Percentiles rank a stretch among this genome's conserved stretches.
These are phyloP conservation scores for Irena cyanogastra DNA, from an alignment of 2,113 vertebrate genomes.

Conservation along the genomic window DNA sequence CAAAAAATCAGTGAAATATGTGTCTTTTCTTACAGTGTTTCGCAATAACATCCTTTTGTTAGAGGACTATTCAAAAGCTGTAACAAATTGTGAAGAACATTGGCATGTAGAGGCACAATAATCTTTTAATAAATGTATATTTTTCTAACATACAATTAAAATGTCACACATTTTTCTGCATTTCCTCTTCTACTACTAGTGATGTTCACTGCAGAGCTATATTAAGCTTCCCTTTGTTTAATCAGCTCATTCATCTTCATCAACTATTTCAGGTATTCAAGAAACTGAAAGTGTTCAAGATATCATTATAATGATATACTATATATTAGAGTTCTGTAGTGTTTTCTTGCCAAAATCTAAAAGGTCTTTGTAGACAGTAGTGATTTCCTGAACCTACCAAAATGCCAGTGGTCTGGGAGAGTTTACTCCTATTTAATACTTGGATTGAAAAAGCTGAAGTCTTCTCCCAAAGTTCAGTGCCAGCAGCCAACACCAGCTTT, in stretches of 20 bases:
- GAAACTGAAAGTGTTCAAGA: neutral
- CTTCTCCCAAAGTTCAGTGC: neutral
- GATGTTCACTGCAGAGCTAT: neutral
- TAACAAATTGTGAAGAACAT: neutral
- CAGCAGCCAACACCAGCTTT: constrained; percentile 11
- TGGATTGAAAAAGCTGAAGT: neutral
- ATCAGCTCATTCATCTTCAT: constrained; percentile 2
- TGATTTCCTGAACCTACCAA: neutral
- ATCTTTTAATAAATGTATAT: constrained; percentile 1
- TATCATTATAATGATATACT: neutral
- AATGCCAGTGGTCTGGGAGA: neutral
- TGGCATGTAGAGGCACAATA: neutral
- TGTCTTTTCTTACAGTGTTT: neutral
- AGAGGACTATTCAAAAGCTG: neutral
- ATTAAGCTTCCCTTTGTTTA: constrained; percentile 18
- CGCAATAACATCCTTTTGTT: neutral
- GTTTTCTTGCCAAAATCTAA: neutral
- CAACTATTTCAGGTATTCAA: neutral
- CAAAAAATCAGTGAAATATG: neutral
- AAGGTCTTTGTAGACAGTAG: neutral
- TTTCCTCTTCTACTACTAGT: neutral
- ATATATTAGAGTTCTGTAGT: neutral
- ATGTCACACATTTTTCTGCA: neutral
- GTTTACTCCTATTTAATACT: neutral
- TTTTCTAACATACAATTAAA: constrained; percentile 25